These are phyloP conservation scores for Dermatemys mawii DNA, from an alignment of 2,113 vertebrate genomes.

Conservation along the genomic window DNA sequence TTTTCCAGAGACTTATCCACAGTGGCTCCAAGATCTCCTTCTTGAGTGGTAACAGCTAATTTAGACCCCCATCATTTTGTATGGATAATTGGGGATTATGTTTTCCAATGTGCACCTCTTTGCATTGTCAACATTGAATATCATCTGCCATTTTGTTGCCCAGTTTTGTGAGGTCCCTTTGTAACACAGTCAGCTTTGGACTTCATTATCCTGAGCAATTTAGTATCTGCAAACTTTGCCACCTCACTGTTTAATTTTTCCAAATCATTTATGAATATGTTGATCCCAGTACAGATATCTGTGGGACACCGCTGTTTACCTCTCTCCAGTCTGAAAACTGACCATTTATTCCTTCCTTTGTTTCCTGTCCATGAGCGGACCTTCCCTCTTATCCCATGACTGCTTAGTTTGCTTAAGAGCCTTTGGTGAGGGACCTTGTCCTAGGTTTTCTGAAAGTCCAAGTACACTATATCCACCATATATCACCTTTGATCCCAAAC, in stretches of 20 bases:
- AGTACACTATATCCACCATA: background rate
- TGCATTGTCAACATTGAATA: background rate
- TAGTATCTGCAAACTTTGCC: background rate
- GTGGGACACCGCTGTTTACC: background rate
- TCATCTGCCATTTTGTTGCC: background rate
- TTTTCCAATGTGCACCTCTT: background rate
- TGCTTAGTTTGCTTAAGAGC: background rate
- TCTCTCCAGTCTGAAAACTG: too few species aligned
- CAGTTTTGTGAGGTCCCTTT: background rate
- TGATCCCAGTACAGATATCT: background rate
- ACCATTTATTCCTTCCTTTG: background rate
- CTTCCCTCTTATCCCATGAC: background rate
- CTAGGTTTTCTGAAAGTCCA: background rate
- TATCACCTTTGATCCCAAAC: background rate
- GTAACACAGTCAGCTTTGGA: background rate
- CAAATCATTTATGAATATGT: background rate
- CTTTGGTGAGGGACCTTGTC: background rate
- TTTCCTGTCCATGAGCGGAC: background rate
- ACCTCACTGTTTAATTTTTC: background rate
- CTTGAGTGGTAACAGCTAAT: background rate
- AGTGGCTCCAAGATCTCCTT: background rate
- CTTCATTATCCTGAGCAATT: background rate
- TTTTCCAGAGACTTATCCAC: background rate
- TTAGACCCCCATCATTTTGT: background rate
- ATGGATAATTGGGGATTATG: background rate